Base-by-base conservation (phyloP, 2,113 vertebrate genomes). In the Forbesichthys agassizii region DNA sequence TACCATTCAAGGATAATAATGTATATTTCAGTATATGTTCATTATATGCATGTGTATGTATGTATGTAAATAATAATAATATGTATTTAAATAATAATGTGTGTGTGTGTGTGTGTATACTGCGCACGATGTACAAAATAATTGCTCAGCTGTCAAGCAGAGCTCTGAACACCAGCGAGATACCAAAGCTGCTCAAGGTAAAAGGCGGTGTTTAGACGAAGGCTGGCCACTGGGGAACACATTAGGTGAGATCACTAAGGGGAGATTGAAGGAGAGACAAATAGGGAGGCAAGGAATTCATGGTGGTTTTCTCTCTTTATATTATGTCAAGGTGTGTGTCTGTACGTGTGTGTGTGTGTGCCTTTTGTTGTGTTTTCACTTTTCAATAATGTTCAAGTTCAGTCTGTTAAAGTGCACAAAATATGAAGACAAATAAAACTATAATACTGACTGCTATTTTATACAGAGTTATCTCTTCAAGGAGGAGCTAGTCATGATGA, bases 201-300 rank as follows among this genome's bases (percentile, higher is more conserved):
- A 83, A 75, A 70, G 74, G 71, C 49, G 75, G 66, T 78, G 11
- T 81, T 85, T 66, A 78, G 73, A 69, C 54, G 18, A 63, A 48
- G 51, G 71, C 36, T 27, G 8, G 74, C 68, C 88, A 74, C 36
- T 36, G 62, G 84, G 87, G 87, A 90, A 75, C 72, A 66, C 75
- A 80, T 90, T 85, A 85, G 74, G 76, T 80, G 81, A 69, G 73
- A 80, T 85, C 68, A 78, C 58, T 18, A 48, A 11, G 46, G 18
- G 54, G 12, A n/a, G 54, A 12, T 11, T 11, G 47, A 11, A 20
- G 36, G 52, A 20, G 69, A 51, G 60, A 2, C 27, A 57, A n/a
- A 61, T 69, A 55, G 56, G 8, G 49, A 67, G 58, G 66, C 66
- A 74, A 65, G 78, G 81, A 62, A 75, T 89, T 83, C 85, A 84